Conservation (phyloP, 2,113 vertebrate genomes). For the Syngnathus scovelli region DNA sequence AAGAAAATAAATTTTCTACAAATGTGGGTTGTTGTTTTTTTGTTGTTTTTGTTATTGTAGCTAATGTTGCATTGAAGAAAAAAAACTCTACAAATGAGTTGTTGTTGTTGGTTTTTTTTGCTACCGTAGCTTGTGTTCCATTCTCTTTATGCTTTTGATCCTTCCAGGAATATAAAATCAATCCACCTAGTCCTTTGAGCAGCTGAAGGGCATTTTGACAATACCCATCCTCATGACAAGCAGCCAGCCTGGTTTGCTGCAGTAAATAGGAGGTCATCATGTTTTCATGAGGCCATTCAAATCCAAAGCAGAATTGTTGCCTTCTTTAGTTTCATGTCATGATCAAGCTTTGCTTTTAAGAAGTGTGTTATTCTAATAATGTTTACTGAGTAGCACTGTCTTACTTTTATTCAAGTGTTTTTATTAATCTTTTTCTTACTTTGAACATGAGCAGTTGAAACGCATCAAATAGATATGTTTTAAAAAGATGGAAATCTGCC, state of each 20-base stretch:
- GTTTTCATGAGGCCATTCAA: constrained; percentile 29
- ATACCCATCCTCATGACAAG: constrained; percentile 53
- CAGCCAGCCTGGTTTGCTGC: not conserved
- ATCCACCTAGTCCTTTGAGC: constrained; percentile 73
- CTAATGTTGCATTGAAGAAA: constrained; percentile 66
- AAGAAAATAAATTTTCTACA: not conserved
- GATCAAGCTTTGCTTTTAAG: constrained; percentile 4
- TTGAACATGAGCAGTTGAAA: not conserved
- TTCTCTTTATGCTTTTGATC: constrained; percentile 83
- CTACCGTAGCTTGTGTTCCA: constrained; percentile 63
- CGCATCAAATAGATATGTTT: not conserved
- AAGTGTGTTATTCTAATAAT: not conserved
- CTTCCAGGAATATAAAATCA: constrained; percentile 80
- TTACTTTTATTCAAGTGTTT: not conserved
- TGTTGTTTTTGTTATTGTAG: not conserved
- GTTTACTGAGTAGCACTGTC: not conserved
- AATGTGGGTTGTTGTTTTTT: not conserved
- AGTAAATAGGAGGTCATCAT: constrained; percentile 22
- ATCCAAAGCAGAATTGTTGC: constrained; percentile 5
- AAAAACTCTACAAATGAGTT: not conserved
- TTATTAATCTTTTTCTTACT: not conserved
- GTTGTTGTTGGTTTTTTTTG: not conserved
- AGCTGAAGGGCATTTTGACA: constrained; percentile 76
- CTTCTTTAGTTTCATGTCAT: constrained; percentile 1
- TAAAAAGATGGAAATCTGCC: not conserved